These are phyloP conservation scores for Montipora cactus DNA, from an alignment of 64 coral and sea anemone species.

Conservation along the genomic window DNA sequence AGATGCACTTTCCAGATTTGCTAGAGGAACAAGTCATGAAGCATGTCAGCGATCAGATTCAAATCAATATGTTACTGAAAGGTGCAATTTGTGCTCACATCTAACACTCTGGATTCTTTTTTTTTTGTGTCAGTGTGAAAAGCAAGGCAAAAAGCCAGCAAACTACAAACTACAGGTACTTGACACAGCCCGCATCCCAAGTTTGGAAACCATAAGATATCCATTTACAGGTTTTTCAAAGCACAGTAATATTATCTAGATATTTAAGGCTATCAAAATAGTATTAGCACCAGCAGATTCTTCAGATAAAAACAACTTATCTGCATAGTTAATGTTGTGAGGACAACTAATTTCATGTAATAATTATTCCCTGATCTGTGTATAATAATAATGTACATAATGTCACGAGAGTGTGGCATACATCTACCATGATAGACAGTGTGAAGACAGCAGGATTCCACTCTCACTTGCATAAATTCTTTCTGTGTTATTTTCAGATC, in stretches of 20 bases:
- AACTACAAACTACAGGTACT: neutral
- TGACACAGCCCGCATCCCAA: neutral
- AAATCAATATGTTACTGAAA: neutral
- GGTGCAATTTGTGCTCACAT: neutral
- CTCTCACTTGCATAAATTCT: neutral
- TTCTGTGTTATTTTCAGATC: neutral
- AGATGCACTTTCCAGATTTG: neutral
- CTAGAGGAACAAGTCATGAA: neutral
- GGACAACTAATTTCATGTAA: conserved; percentile 1
- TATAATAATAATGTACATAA: conserved; percentile 1
- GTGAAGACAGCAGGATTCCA: neutral
- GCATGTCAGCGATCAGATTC: neutral
- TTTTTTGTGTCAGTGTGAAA: neutral
- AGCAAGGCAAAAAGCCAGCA: neutral
- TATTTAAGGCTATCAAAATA: neutral
- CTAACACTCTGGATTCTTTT: neutral
- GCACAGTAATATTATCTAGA: neutral
- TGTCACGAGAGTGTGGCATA: neutral
- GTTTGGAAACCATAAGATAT: neutral
- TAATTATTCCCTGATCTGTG: neutral
- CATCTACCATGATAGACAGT: neutral
- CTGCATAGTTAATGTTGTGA: neutral
- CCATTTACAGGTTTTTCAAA: neutral
- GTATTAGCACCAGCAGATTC: neutral
- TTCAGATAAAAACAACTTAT: neutral